Evolutionary conservation across 2,113 vertebrate species (phyloP).

Genomic region (Misgurnus mizolepis): DNA sequence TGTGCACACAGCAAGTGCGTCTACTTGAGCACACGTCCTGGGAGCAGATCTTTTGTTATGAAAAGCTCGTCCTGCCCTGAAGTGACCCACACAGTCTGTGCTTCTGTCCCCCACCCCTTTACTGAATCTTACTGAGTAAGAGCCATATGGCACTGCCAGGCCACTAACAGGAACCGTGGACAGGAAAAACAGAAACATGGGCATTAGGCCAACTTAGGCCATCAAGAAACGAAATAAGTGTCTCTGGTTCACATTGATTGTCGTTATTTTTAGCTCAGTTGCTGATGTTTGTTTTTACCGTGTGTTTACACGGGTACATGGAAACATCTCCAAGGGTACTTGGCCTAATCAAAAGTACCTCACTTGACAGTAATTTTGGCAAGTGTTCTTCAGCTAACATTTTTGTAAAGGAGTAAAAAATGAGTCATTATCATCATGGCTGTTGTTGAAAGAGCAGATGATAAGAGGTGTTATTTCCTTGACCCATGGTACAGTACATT

Average conservation of each 20-base stretch:
- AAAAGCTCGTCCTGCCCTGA: slow-evolving; percentile 42
- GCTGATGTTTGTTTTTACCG: not conserved
- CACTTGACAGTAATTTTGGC: slow-evolving; percentile 16
- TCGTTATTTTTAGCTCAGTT: slow-evolving; percentile 1
- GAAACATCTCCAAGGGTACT: slow-evolving; percentile 6
- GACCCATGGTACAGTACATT: too few relatives aligned
- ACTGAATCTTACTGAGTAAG: not conserved
- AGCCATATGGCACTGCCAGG: slow-evolving; percentile 43
- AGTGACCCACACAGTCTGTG: slow-evolving; percentile 39
- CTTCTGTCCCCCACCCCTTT: not conserved
- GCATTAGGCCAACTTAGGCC: slow-evolving; percentile 5
- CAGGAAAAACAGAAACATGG: slow-evolving; percentile 17
- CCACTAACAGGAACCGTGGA: slow-evolving; percentile 24
- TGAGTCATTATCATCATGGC: slow-evolving; percentile 42
- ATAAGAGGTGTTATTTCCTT: not conserved
- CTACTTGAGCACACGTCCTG: slow-evolving; percentile 25
- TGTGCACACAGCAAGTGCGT: slow-evolving; percentile 31
- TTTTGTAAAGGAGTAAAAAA: slow-evolving; percentile 30
- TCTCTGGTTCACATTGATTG: not conserved
- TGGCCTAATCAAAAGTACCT: slow-evolving; percentile 18
- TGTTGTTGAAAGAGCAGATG: not conserved
- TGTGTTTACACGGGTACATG: slow-evolving; percentile 26
- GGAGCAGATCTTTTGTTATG: slow-evolving; percentile 50
- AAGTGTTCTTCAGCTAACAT: slow-evolving; percentile 31
- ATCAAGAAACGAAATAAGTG: slow-evolving; percentile 3